Evolutionary conservation across 2,888 invertebrate genomes (phyloP), one percentile per base, ranked within the genome.

Genomic region (Buathra laborator): DNA sequence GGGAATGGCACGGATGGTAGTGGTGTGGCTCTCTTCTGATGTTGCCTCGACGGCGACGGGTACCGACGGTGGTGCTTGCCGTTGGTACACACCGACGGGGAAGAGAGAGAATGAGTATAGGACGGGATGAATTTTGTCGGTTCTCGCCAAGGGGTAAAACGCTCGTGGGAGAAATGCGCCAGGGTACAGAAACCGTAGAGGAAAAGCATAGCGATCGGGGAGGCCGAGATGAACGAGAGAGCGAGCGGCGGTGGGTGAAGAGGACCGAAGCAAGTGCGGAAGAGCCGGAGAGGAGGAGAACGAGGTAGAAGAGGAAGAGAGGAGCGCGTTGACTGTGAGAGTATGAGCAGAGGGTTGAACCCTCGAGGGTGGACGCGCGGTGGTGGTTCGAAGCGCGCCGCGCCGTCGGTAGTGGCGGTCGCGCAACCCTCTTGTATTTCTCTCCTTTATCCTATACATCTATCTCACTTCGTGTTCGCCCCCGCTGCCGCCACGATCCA

Each of bases 311-410:
- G 46, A 56, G 46, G 44, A 70, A 43, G 71, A 70, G 67, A 51
- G 12, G 71, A 43, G 44, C 19, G 53, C 53, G 66, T 76, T 46
- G 64, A 64, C 74, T 59, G 74, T 70, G 14, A 64, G 81, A 74
- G 62, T 53, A 37, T 37, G 37, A 56, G 75, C 77, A 71, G 80
- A 85, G 79, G 81, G 75, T 76, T 71, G 82, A 78, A 77, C 56
- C 72, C 83, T 81, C 77, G 85, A 77, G 83, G 83, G 71, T 74
- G 48, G 80, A 37, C 37, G 76, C 48, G 80, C 83, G 83, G 77
- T 53, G 77, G 19, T 48, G 68, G 59, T 62, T 78, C 68, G 68
- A 56, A 46, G 68, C 78, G 78, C 75, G 48, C 62, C 76, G 71
- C 85, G 80, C 83, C 66, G 77, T 64, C 81, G 79, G 51, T 46